Evolutionary conservation across 2,888 invertebrate genomes (phyloP), one percentile per base, ranked within the genome.

Genomic region (Nephrotoma appendiculata): DNA sequence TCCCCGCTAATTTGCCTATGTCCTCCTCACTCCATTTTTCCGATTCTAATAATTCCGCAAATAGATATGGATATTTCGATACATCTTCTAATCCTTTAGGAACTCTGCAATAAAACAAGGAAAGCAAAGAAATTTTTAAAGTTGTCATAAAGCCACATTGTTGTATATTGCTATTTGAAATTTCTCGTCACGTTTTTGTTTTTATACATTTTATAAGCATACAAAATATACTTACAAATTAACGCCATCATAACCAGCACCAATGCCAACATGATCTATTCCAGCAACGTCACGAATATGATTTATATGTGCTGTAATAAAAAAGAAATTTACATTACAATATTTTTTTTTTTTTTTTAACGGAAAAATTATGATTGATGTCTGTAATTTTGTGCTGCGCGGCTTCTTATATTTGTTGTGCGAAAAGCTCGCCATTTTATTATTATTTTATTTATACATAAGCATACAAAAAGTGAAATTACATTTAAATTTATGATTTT

Each of bases 211-310:
- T 48, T 85, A 43, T 45, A 86, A 19, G 19, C 19, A 19, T 19
- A 1, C 19, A 19, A 31, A 44, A 42, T 71, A 86, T 90, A 95
- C 97, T 96, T 93, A 97, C 97, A 95, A 95, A 93, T 96, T 96
- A 91, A 97, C 96, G 89, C 97, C 97, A 91, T 97, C 96, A 92
- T 96, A 97, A 89, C 97, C 97, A 86, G 96, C 97, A 86, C 97
- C 97, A 88, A 97, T 94, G 88, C 97, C 97, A 86, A 97, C 96
- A 92, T 96, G 95, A 92, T 97, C 96, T 89, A 96, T 95, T 87
- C 97, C 97, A 52, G 96, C 96, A 88, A 96, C 94, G 89, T 95
- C 95, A 88, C 96, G 93, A 90, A 97, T 96, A 92, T 97, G 96
- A 93, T 97, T 96, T 92, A 97, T 97, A 92, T 97, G 97, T 88